Evolutionary conservation across 1,140 invertebrate genomes (phyloP), one percentile per base, ranked within the genome.

Genomic region (Melitaea cinxia): DNA sequence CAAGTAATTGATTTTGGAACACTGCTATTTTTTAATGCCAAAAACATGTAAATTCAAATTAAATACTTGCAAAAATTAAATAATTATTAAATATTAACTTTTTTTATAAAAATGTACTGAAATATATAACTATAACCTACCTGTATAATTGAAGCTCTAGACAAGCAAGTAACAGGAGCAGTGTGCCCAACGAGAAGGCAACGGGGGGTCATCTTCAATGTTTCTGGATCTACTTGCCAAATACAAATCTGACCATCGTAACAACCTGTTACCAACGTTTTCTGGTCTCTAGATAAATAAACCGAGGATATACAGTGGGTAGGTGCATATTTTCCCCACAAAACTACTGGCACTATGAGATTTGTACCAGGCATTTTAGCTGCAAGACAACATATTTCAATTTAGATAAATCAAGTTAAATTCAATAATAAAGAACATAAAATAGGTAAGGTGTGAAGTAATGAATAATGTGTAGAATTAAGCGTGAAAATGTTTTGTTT

Each of bases 171-270:
- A 23, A 99, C 96, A 0, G 97, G 95, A 19, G 97, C 96, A 1
- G 97, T 97, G 81, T 99, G 99, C 1, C 98, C 98, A 71, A 99
- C 97, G 33, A 99, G 91, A 65, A 99, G 93, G 91, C 96, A 98
- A 62, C 97, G 92, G 3, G 99, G 98, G n/a, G 94, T 97, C 93
- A 99, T 96, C 95, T 99, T 92, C 47, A 97, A 84, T 2, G 94
- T 95, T 68, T 95, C 95, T 2, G 96, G 95, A 73, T 97, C 94
- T 15, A 99, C 95, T 78, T 89, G 93, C 99, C 99, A 99, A 15
- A 99, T 93, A 85, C 97, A 98, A 77, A 99, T 98, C 87, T 99
- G 98, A 21, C 99, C 99, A 93, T 99, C 98, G 80, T 98, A 97
- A 84, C 97, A 99, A 30, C 98, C 99, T 19, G 99, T 99, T 1